Evolutionary conservation across 1,140 invertebrate genomes (phyloP).

Genomic region (Cotesia vestalis): DNA sequence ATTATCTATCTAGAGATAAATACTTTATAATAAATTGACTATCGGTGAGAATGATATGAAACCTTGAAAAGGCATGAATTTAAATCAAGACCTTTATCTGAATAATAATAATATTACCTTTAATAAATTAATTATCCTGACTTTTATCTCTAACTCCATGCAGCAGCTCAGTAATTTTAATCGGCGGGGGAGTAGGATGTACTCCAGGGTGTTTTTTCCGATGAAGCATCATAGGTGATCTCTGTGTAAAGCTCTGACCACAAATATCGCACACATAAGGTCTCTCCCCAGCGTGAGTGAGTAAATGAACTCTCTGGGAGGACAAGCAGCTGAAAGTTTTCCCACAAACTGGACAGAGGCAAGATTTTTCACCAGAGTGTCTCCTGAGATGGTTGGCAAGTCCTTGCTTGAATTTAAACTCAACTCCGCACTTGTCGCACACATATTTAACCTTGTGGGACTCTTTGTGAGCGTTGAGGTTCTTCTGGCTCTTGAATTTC

Average conservation of each 20-base stretch:
- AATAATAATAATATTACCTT: not conserved
- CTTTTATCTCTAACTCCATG: constrained; percentile 57
- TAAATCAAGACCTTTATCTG: no score
- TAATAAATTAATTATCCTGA: constrained; percentile 39
- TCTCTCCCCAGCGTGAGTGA: constrained; percentile 65
- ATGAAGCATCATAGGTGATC: constrained; percentile 64
- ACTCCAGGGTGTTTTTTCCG: constrained; percentile 67
- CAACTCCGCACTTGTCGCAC: constrained; percentile 70
- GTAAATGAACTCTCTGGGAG: constrained; percentile 61
- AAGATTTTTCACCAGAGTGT: constrained; percentile 75
- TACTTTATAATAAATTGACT: no score
- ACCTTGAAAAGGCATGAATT: no score
- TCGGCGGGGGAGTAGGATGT: constrained; percentile 57
- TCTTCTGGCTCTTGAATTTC: constrained; percentile 63
- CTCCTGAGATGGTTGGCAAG: constrained; percentile 70
- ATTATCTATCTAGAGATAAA: no score
- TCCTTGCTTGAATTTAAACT: constrained; percentile 71
- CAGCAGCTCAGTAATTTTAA: constrained; percentile 57
- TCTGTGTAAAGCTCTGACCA: constrained; percentile 63
- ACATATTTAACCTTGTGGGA: constrained; percentile 66
- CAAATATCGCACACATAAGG: constrained; percentile 68
- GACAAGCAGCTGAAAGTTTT: constrained; percentile 68
- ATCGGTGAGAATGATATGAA: no score
- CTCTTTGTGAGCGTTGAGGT: constrained; percentile 58
- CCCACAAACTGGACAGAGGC: constrained; percentile 69